Evolutionary conservation across 2,113 vertebrate genomes (phyloP), one percentile per base, ranked within the genome.

Genomic region (Eublepharis macularius): DNA sequence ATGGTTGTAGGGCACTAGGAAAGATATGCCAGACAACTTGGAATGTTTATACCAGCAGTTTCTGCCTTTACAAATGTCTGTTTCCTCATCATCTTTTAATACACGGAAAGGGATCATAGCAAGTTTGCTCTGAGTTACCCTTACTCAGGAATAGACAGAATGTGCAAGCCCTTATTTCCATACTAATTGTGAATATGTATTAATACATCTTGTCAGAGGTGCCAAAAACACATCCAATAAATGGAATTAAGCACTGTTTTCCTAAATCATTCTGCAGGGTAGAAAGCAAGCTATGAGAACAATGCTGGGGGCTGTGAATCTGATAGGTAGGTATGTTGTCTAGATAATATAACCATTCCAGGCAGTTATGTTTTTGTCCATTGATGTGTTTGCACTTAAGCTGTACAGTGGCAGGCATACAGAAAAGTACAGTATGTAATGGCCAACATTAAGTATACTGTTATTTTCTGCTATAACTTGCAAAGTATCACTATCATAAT

Each of bases 181-280:
- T 73, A 70, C 68, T 85, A 51, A n/a, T 51, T 85, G 47, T 79
- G 76, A 80, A 80, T 80, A 70, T 65, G 54, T 86, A 72, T 84
- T 76, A 68, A 63, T 86, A 69, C 80, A 54, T 80, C 65, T 79
- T 80, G 45, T 39, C 69, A 60, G 3, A 80, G 65, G 87, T 82
- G 87, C 90, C 93, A 76, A 69, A 69, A 73, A 11, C 10, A 13
- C 4, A 3, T 0, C 51, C 75, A 2, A 2, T n/a, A 45, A 82
- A 39, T 24, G 84, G 88, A 73, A 68, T 1, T 0, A 19, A 87
- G 81, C 24, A 11, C 14, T 70, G 85, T 76, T 82, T 86, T 21
- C 14, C 78, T 47, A 12, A 0, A 14, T 1, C 68, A 60, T 76
- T 49, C 29, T 36, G 4, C 0, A 2, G 36, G 0, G 68, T 0